Percentiles rank a stretch among this genome's conserved stretches.
phyloP scores from a whole-genome alignment of 2,888 invertebrate species.

The Caenorhabditis angaria region DNA sequence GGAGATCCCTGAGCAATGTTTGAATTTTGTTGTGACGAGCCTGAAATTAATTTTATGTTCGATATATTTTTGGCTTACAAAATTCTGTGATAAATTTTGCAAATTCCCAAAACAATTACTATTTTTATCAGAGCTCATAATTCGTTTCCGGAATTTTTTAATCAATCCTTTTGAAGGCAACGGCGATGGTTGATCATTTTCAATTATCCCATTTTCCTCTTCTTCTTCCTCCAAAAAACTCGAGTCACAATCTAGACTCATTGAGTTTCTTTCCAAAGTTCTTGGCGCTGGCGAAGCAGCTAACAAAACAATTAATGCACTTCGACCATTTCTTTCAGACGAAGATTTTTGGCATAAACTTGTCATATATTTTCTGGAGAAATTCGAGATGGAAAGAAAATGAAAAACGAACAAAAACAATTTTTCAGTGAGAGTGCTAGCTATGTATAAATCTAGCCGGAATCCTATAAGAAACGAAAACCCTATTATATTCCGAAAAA shows the following conservation, averaged over 20 bases:
- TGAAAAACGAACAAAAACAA: not conserved
- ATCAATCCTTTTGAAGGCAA: conserved; percentile 47
- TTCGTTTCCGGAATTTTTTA: conserved; percentile 49
- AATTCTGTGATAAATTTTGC: conserved; percentile 7
- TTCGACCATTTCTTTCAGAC: not conserved
- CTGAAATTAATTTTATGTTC: too few relatives aligned
- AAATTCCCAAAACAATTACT: not conserved
- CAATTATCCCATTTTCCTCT: conserved; percentile 12
- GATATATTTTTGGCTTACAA: too few relatives aligned
- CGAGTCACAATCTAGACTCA: conserved; percentile 22
- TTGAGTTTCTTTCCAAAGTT: conserved; percentile 18
- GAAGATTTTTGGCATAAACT: too few relatives aligned
- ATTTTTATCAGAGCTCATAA: conserved; percentile 35
- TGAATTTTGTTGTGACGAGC: too few relatives aligned
- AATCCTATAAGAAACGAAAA: conserved; percentile 3
- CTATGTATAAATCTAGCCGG: too few relatives aligned
- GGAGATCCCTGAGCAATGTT: too few relatives aligned
- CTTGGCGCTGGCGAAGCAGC: conserved; percentile 18
- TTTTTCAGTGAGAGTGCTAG: not conserved
- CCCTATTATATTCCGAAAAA: not conserved
- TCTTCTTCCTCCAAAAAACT: conserved; percentile 8
- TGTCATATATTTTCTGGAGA: not conserved
- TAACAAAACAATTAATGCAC: conserved; percentile 28
- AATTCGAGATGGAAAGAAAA: not conserved
- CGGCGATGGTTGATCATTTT: conserved; percentile 45